Evolutionary conservation across 2,888 invertebrate species (phyloP), one percentile per base, ranked within the genome.

Genomic region (Amphipoea lucens): DNA sequence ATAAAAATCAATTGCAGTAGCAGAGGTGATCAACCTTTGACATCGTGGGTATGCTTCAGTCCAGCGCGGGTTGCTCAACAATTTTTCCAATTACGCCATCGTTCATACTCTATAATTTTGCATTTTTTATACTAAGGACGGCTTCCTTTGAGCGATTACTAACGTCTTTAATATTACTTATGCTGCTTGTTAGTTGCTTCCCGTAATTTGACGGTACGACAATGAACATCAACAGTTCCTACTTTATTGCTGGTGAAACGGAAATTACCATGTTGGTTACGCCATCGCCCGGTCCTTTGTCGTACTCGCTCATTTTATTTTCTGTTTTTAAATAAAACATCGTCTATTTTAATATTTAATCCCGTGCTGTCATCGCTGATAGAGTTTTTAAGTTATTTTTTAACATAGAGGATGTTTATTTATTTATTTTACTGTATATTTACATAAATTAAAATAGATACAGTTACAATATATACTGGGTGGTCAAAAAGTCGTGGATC

Each of bases 1-100:
- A 81, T 87, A 87, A 90, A 81, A 94, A 92, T 93, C 91, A 92
- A 93, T 93, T 78, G 81, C 73, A 70, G n/a, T 82, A 74, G 23
- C 87, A 86, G 86, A 87, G 95, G 92, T 94, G 89, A 91, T 90
- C 89, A 90, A 91, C 93, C 95, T 92, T 89, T 93, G 90, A 92
- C 85, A 88, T 89, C 93, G 93, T 93, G 92, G 92, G 93, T 92
- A 93, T 79, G 85, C 82, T 93, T 90, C 88, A 90, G 87, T 86
- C 90, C 84, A 86, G 85, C 82, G 82, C 92, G 86, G 89, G 89
- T 92, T 92, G 92, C 79, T 75, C 87, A 87, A 84, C 86, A 69
- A 74, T 92, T 90, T 92, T 92, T 90, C 88, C 93, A 94, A 94
- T 95, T 94, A 94, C 91, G 88, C 87, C 81, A 84, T 78, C 82